Evolutionary conservation across 2,797 vertebrate species (phyloP).

Genomic region (Cossypha niveicapilla): DNA sequence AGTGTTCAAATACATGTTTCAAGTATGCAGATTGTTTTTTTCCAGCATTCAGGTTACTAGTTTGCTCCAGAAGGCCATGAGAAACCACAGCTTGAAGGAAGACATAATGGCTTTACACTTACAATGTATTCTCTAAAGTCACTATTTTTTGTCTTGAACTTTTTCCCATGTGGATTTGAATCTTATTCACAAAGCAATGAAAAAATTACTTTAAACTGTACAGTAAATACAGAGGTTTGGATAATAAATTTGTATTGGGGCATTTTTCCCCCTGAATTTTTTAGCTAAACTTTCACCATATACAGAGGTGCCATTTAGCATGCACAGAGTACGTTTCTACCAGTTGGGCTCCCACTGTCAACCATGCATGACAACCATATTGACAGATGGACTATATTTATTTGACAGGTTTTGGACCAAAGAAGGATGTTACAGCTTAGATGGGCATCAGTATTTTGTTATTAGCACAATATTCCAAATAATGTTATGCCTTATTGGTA

Average conservation of each 20-base stretch:
- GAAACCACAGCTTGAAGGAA: neutral
- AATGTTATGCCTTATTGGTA: neutral
- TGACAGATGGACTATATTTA: neutral
- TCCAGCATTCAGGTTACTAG: constrained; percentile 22
- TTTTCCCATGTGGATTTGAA: neutral
- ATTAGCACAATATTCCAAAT: neutral
- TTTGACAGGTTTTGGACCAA: constrained; percentile 12
- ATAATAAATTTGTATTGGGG: neutral
- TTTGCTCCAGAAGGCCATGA: neutral
- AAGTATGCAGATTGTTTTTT: neutral
- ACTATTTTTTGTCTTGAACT: neutral
- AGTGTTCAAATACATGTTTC: constrained; percentile 19
- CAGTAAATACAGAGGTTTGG: neutral
- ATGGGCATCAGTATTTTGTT: neutral
- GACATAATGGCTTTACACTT: neutral
- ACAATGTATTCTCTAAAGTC: neutral
- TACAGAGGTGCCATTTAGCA: neutral
- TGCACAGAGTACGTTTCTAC: neutral
- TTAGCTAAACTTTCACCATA: neutral
- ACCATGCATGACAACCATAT: neutral
- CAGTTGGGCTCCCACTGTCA: neutral
- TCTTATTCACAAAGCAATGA: neutral
- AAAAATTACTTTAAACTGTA: neutral
- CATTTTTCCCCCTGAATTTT: neutral
- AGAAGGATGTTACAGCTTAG: neutral